These are phyloP conservation scores for Nothura maculosa DNA, from an alignment of 2,797 vertebrate species.

Conservation along the genomic window DNA sequence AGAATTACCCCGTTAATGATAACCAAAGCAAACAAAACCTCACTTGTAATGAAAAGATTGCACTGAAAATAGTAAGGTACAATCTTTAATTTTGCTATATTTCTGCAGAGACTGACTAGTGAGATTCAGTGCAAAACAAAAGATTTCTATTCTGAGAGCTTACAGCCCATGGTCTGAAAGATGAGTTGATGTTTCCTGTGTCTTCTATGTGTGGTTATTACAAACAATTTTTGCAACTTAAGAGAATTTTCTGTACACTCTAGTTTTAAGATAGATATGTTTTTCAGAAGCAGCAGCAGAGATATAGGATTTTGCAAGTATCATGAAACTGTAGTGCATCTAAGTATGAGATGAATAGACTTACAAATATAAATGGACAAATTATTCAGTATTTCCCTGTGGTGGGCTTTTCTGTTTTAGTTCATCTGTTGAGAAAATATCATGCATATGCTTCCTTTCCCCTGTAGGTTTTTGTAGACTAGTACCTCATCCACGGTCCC, in stretches of 20 bases:
- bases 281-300: neutral
- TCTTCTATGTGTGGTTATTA: neutral
- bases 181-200: neutral
- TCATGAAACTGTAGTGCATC: neutral
- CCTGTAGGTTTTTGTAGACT: conserved; percentile 92
- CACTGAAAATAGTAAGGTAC: neutral
- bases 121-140: neutral
- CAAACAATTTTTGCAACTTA: neutral
- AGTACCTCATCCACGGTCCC: conserved; percentile 89
- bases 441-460: neutral
- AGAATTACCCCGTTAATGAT: neutral
- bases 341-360: neutral
- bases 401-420: neutral
- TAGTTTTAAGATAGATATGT: neutral
- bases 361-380: neutral
- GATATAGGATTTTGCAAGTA: neutral
- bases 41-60: neutral
- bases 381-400: neutral
- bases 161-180: neutral
- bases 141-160: neutral
- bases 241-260: neutral
- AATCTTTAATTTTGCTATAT: neutral
- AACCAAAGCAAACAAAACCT: neutral
- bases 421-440: neutral
- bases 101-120: neutral